A percentile compares a stretch with the other conserved stretches of the same genome.
phyloP scores from a whole-genome alignment of 2,888 invertebrate species.

The Altica lythri region DNA sequence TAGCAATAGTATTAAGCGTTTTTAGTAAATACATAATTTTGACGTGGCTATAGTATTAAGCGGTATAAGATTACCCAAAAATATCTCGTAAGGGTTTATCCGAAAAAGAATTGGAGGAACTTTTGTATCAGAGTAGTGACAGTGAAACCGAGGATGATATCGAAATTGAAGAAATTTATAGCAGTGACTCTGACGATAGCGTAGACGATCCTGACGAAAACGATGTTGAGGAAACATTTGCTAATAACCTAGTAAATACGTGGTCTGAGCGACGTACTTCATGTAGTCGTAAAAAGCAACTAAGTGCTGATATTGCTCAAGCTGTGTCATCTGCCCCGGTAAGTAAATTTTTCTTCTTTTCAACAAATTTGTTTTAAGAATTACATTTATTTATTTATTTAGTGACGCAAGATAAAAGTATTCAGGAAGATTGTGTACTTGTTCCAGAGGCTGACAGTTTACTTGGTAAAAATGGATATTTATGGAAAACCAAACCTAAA shows the following conservation, averaged over 20 bases:
- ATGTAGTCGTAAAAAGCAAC: not conserved
- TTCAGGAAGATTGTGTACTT: not conserved
- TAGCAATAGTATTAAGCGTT: no score
- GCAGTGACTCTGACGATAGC: no score
- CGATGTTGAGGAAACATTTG: not conserved
- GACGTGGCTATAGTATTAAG: not conserved
- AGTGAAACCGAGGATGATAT: not conserved
- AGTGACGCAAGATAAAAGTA: not conserved
- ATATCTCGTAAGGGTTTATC: not conserved
- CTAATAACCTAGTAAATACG: not conserved
- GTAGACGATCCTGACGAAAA: not conserved
- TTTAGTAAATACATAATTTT: no score
- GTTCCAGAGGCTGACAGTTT: not conserved
- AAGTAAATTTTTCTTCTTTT: no score
- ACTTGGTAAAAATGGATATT: not conserved
- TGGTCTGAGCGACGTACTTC: no score
- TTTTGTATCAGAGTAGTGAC: not conserved
- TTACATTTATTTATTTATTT: no score
- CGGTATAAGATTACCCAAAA: no score
- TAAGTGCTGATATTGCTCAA: not conserved
- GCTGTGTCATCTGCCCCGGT: no score
- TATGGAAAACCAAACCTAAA: not conserved
- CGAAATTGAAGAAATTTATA: slow-evolving; percentile 1
- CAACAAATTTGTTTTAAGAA: no score
- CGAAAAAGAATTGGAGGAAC: not conserved